A percentile compares a stretch with the other conserved stretches of the same genome.
phyloP scores from a whole-genome alignment of 2,113 vertebrate species.

The Dasypus novemcinctus region DNA sequence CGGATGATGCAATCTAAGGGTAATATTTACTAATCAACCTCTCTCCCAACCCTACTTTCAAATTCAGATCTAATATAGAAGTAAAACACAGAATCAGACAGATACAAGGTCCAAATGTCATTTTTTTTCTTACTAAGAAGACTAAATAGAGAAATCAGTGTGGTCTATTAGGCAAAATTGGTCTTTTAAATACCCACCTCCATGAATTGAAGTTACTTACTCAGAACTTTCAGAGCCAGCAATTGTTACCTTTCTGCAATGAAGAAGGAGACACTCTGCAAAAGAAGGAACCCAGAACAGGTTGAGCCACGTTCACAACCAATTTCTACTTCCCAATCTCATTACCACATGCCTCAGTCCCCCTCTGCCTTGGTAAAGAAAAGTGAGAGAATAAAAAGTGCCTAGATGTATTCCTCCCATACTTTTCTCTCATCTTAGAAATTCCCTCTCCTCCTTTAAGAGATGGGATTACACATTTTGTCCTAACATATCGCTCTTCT shows the following conservation, averaged over 20 bases:
- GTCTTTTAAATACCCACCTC: background rate
- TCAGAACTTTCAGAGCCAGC: background rate
- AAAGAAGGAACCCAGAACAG: background rate
- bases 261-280: background rate
- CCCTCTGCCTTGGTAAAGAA: too few relatives aligned
- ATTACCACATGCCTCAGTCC: too few relatives aligned
- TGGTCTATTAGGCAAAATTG: background rate
- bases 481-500: background rate
- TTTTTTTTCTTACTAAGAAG: background rate
- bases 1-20: background rate
- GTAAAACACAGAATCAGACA: background rate
- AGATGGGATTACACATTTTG: accelerated
- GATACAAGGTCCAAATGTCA: background rate
- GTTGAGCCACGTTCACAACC: background rate
- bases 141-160: background rate
- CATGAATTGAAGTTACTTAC: too few relatives aligned
- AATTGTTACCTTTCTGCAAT: background rate
- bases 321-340: background rate
- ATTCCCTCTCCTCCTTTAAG: background rate
- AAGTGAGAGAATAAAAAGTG: too few relatives aligned
- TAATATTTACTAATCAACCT: background rate
- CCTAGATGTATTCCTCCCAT: too few relatives aligned
- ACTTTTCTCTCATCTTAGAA: background rate
- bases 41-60: background rate
- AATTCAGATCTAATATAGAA: background rate